These are phyloP conservation scores for Cynopterus brachyotis DNA, from an alignment of 2,113 vertebrate genomes.

Conservation along the genomic window DNA sequence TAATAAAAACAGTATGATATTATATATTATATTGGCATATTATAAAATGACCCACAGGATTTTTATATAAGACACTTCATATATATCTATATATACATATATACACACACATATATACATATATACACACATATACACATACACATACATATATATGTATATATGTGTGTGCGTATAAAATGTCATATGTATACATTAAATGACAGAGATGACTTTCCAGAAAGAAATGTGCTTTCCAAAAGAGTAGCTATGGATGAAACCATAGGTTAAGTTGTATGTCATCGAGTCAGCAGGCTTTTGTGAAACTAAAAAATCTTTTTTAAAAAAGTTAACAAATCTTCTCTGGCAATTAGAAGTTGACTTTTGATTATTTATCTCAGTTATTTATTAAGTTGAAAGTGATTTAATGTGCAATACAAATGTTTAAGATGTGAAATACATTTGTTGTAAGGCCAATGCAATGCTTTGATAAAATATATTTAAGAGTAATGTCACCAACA, in stretches of 20 bases:
- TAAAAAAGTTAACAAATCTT: not conserved
- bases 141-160: not conserved
- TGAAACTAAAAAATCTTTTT: not conserved
- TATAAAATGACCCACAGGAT: not conserved
- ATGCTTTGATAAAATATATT: not conserved
- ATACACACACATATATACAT: not conserved
- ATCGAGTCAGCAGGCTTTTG: not conserved
- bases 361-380: not conserved
- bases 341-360: not conserved
- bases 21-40: not conserved
- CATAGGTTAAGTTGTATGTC: not conserved
- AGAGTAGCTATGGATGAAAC: not conserved
- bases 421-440: not conserved
- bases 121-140: not conserved
- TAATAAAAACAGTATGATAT: not conserved
- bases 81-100: not conserved
- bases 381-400: not conserved
- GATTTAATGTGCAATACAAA: not conserved
- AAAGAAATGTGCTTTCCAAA: constrained; percentile 14
- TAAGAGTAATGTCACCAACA: not conserved
- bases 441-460: not conserved
- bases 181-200: not conserved
- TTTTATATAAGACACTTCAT: not conserved
- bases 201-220: not conserved
- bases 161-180: too few species aligned